Conservation (phyloP, 1,140 invertebrate genomes). For the Megathymus violae region DNA sequence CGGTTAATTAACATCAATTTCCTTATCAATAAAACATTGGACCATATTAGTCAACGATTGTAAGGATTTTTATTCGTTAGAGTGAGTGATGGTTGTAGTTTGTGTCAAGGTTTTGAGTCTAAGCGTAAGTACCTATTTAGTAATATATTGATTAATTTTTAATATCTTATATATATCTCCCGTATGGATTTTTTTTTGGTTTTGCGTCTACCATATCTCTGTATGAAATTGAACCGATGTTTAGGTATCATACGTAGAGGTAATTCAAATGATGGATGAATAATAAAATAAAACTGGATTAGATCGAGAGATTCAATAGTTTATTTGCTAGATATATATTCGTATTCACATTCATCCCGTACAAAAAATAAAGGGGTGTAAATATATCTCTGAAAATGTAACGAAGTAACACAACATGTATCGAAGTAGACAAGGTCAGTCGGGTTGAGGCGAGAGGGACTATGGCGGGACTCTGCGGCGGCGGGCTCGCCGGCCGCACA, state of each 20-base stretch:
- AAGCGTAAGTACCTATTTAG: too few species aligned
- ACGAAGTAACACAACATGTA: conserved; percentile 77
- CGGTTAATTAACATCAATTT: too few species aligned
- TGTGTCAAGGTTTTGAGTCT: too few species aligned
- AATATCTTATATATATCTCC: too few species aligned
- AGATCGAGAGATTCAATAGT: conserved; percentile 61
- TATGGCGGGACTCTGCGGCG: conserved; percentile 76
- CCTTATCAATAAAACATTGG: too few species aligned
- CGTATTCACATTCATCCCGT: conserved; percentile 73
- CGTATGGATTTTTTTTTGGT: too few species aligned
- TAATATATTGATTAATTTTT: too few species aligned
- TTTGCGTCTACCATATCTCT: too few species aligned
- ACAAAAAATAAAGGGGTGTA: conserved; percentile 83
- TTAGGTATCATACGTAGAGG: background rate
- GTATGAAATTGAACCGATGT: conserved; percentile 56
- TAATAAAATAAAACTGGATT: conserved; percentile 48
- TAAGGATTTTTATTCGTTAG: too few species aligned
- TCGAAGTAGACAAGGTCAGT: conserved; percentile 75
- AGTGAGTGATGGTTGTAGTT: too few species aligned
- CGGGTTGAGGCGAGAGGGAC: conserved; percentile 54
- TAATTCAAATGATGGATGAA: background rate
- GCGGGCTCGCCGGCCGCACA: conserved; percentile 86
- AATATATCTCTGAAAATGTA: conserved; percentile 84
- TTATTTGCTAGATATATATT: conserved; percentile 74
- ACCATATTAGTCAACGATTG: too few species aligned